These are phyloP conservation scores for Cyanoliseus patagonus DNA, from an alignment of 2,113 vertebrate genomes.

Conservation along the genomic window DNA sequence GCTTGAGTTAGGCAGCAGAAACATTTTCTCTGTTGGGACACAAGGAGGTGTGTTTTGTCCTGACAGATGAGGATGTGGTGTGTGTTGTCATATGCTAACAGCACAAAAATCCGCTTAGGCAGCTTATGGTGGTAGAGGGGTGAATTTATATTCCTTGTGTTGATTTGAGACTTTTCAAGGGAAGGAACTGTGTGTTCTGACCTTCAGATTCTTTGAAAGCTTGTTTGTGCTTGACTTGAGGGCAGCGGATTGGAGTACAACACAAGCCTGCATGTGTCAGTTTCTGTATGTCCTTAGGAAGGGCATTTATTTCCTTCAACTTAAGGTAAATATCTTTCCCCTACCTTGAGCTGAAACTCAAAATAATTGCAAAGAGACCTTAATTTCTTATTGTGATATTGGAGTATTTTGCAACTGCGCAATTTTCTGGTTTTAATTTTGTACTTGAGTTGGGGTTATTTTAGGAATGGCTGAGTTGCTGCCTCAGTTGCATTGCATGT, in stretches of 20 bases:
- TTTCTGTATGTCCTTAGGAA: background rate
- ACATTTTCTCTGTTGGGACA: fast-evolving
- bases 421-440: background rate
- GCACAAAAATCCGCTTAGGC: background rate
- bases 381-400: fast-evolving
- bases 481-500: fast-evolving
- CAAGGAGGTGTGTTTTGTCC: background rate
- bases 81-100: background rate
- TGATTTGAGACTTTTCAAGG: background rate
- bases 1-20: background rate
- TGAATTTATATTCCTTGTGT: background rate
- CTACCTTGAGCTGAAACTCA: background rate
- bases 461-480: background rate
- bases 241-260: background rate
- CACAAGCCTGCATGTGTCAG: fast-evolving
- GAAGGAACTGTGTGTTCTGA: background rate
- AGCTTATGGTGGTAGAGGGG: background rate
- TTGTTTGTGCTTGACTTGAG: background rate
- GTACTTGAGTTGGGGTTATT: background rate
- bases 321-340: background rate
- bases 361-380: background rate
- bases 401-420: background rate
- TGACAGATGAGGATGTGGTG: background rate
- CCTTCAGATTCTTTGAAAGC: background rate
- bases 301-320: background rate